Conservation (phyloP, 1,140 invertebrate species). For the Sycobia sp. region DNA sequence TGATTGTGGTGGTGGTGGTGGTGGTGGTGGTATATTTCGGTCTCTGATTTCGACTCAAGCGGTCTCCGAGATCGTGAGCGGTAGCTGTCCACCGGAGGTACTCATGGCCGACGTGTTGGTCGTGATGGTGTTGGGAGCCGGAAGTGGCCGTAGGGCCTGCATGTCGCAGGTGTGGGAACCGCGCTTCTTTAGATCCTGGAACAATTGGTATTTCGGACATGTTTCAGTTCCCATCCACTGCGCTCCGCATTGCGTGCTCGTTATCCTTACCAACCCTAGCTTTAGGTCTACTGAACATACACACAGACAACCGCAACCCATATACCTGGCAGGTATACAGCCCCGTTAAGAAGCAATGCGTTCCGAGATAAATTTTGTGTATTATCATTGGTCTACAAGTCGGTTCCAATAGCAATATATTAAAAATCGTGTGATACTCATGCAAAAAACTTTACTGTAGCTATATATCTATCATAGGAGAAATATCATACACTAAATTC, state of each 20-base stretch:
- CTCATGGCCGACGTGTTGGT: conserved; percentile 56
- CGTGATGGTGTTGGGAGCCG: conserved; percentile 54
- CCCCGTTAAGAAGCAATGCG: conserved; percentile 9
- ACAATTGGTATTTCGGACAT: conserved; percentile 59
- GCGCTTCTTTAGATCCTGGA: conserved; percentile 63
- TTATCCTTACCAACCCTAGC: conserved; percentile 15
- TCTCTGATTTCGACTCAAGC: conserved; percentile 52
- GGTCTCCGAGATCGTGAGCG: conserved; percentile 57
- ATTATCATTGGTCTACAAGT: too few relatives aligned
- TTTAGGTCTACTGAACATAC: conserved; percentile 21
- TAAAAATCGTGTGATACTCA: too few relatives aligned
- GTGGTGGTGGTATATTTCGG: conserved; percentile 14
- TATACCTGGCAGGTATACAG: too few relatives aligned
- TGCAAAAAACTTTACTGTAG: too few relatives aligned
- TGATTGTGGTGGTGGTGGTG: conserved; percentile 37
- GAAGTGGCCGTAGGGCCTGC: conserved; percentile 61
- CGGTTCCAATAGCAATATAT: too few relatives aligned
- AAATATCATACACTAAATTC: too few relatives aligned
- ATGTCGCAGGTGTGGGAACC: conserved; percentile 62
- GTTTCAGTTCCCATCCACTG: conserved; percentile 45
- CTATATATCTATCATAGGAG: too few relatives aligned
- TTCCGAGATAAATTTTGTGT: too few relatives aligned
- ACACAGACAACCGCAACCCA: conserved; percentile 2
- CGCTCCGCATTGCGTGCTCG: not conserved
- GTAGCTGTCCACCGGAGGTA: conserved; percentile 58